Base-by-base conservation (phyloP, 2,888 invertebrate genomes). In the Euzetes globulus region DNA sequence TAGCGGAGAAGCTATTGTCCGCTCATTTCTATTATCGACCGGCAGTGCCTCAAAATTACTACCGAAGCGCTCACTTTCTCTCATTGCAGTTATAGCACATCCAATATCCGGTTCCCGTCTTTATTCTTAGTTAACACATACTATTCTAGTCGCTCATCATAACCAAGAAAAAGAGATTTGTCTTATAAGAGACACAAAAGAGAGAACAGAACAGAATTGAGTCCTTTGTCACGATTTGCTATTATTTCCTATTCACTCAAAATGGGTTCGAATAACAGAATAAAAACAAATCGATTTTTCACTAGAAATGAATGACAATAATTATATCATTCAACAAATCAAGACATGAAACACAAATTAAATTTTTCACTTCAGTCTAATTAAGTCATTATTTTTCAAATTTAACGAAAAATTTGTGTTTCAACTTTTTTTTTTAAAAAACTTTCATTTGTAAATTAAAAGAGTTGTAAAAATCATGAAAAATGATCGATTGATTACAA, bases 31-130 rank as follows among this genome's bases (percentile, higher is more conserved):
- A 19, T 29, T 63, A 63, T 63, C 63, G 37, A 37, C 19, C 37
- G 33, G 3, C 63, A 63, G 15, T 63, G 25, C 27, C 13, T 63
- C 22, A 7, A 63, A 33, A 63, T 33, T 63, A 63, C 17, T n/a
- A 63, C 27, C 22, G 63, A 29, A 33, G 63, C 15, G 63, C 33
- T 55, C 55, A 25, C 22, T 55, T 55, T 55, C 11, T 55, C 17
- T 63, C 13, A 27, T 63, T 63, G 13, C 37, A 33, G 63, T 37
- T 29, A 63, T 63, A 63, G 63, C 37, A 63, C 63, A 63, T 63
- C 37, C 33, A 63, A 63, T 63, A 63, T 63, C 63, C 63, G 29
- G 63, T 63, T 63, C 63, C 63, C 33, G 27, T 63, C 63, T 63
- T 33, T 63, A 63, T 33, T 33, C 63, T 1, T 13, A 33, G 27